Evolutionary conservation across 1,140 invertebrate species (phyloP), one percentile per base, ranked within the genome.

Genomic region (Triops cancriformis): DNA sequence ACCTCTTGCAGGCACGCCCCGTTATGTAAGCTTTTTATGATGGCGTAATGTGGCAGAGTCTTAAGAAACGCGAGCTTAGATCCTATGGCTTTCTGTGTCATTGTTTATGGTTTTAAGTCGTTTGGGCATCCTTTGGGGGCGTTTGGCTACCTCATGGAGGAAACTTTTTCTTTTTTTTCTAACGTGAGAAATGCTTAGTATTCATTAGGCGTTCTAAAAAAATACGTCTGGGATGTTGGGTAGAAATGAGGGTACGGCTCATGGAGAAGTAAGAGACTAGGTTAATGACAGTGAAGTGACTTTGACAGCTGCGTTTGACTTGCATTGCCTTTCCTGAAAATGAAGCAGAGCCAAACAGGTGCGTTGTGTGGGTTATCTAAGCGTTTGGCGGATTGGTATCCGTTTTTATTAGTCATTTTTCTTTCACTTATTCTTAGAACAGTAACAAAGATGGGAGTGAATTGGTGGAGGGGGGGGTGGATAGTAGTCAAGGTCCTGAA

Each of bases 281-380:
- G 51, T 64, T 64, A 64, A 64, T 64, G 51, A 14, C n/a, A 64
- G 51, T 64, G 51, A 64, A 64, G 51, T 64, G 51, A 64, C 51
- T 64, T 64, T 64, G 51, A 64, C 51, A 64, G 51, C 51, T 64
- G 51, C 51, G 51, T 64, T 64, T 64, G 51, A 18, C 14, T 23
- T 64, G 51, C 51, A 64, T 64, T n/a, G 51, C 51, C 51, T n/a
- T 14, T 64, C 18, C 51, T n/a, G 51, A 64, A 64, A 64, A 64
- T 64, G 51, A 64, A 64, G 51, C 51, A 64, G 23, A 64, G 51
- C 51, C 51, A 64, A 64, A 23, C 51, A 64, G 51, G 51, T 64
- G 51, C 51, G 51, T 64, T 23, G 51, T 64, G 51, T 64, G 10
- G 18, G 51, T 64, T 64, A 23, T 64, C 14, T 64, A 64, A 64